phyloP scores from a whole-genome alignment of 2,113 vertebrate genomes.

The Amphilophus citrinellus region DNA sequence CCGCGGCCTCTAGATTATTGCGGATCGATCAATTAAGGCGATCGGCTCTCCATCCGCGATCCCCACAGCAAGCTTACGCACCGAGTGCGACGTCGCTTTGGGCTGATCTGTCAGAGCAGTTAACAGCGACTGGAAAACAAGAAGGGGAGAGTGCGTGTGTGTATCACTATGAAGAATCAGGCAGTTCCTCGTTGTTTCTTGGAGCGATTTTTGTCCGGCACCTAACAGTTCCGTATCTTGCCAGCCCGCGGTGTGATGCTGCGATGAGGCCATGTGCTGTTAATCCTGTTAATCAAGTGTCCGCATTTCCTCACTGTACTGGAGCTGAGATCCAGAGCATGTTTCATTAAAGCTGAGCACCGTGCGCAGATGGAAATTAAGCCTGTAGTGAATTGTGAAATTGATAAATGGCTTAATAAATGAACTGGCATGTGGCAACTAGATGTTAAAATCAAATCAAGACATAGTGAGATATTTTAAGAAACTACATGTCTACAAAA shows the following conservation, averaged over 20 bases:
- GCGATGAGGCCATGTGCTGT: constrained; percentile 38
- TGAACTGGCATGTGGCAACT: neutral
- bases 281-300: constrained; percentile 12
- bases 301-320: neutral
- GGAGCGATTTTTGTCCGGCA: neutral
- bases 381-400: neutral
- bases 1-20: constrained; percentile 32
- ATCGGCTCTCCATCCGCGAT: constrained; percentile 24
- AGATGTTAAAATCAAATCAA: neutral
- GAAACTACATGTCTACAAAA: neutral
- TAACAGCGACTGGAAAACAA: neutral
- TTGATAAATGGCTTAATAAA: neutral
- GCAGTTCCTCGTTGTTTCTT: constrained; percentile 7
- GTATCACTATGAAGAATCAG: neutral
- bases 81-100: constrained; percentile 11
- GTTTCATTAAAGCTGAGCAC: neutral
- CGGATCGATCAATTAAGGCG: constrained; percentile 59
- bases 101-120: constrained; percentile 21
- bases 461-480: neutral
- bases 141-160: neutral
- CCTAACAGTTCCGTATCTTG: neutral
- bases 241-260: constrained; percentile 33
- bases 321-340: neutral
- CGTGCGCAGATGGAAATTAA: neutral
- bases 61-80: constrained; percentile 3